phyloP scores from a whole-genome alignment of 1,140 invertebrate genomes.

The Drosophila grimshawi region DNA sequence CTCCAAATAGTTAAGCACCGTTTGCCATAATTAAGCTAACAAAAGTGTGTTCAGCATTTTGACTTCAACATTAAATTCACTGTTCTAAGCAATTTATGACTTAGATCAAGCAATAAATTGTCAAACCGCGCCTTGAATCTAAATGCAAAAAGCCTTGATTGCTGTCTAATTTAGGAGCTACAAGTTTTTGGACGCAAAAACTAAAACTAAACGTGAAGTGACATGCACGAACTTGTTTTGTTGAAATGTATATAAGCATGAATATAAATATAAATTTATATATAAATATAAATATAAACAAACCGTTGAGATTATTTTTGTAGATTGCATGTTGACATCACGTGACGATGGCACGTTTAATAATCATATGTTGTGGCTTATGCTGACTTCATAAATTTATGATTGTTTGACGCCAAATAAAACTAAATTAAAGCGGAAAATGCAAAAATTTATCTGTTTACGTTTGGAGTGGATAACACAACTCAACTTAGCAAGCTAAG shows the following conservation, averaged over 20 bases:
- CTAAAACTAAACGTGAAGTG: slow-evolving; percentile 49
- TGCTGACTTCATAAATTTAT: slow-evolving; percentile 44
- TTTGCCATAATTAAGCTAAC: slow-evolving; percentile 1
- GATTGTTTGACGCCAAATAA: slow-evolving; percentile 1
- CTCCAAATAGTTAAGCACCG: slow-evolving; percentile 14
- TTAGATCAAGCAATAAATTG: slow-evolving; percentile 70
- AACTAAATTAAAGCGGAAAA: slow-evolving; percentile 1
- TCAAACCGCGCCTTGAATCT: slow-evolving; percentile 74
- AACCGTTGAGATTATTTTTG: slow-evolving; percentile 45
- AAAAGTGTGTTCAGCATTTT: slow-evolving; percentile 20
- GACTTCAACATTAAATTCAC: slow-evolving; percentile 25
- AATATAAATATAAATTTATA: slow-evolving; percentile 12
- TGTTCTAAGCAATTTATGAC: slow-evolving; percentile 65
- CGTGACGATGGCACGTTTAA: slow-evolving; percentile 48
- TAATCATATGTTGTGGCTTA: slow-evolving; percentile 63
- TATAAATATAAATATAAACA: slow-evolving; percentile 24
- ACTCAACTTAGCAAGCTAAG: too few species aligned
- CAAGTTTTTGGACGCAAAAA: slow-evolving; percentile 55
- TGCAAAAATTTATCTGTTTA: not conserved
- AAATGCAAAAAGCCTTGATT: slow-evolving; percentile 64
- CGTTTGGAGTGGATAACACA: not conserved
- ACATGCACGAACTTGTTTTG: slow-evolving; percentile 19
- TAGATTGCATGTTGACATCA: slow-evolving; percentile 66
- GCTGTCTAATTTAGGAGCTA: slow-evolving; percentile 41
- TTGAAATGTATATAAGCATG: slow-evolving; percentile 9